Percentiles rank a stretch among this genome's conserved stretches.
Evolutionary conservation across 2,888 invertebrate species (phyloP).

Genomic region (Drosophila atripex): DNA sequence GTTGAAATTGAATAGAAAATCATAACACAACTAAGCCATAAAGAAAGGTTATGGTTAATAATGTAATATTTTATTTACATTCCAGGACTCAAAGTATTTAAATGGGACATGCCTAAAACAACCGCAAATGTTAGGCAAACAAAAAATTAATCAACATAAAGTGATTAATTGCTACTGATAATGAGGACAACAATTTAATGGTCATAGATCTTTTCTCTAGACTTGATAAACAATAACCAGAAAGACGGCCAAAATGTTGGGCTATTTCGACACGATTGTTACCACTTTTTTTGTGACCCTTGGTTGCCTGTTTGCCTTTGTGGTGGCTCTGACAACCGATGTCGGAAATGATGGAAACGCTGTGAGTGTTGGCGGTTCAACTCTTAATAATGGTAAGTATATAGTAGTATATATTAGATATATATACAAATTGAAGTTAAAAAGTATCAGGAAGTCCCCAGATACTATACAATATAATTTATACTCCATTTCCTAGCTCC

Average conservation of each 20-base stretch:
- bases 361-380: constrained; percentile 57
- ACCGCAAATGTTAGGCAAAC: background rate
- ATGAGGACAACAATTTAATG: background rate
- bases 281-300: constrained; percentile 28
- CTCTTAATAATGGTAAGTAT: constrained; percentile 81
- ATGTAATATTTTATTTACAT: too few relatives aligned
- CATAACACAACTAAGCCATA: background rate
- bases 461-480: too few relatives aligned
- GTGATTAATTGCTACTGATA: background rate
- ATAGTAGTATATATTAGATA: too few relatives aligned
- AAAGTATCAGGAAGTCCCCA: too few relatives aligned
- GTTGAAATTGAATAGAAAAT: background rate
- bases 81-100: too few relatives aligned
- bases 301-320: constrained; percentile 15
- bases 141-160: background rate
- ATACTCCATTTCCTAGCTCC: too few relatives aligned
- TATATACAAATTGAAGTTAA: too few relatives aligned
- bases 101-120: too few relatives aligned
- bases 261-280: constrained; percentile 6
- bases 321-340: constrained; percentile 58
- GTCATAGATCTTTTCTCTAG: background rate
- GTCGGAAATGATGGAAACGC: constrained; percentile 31
- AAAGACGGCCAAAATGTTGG: background rate
- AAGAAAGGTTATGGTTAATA: background rate
- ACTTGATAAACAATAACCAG: background rate